Evolutionary conservation across 2,888 invertebrate genomes (phyloP).

Genomic region (Microctonus hyperodae): DNA sequence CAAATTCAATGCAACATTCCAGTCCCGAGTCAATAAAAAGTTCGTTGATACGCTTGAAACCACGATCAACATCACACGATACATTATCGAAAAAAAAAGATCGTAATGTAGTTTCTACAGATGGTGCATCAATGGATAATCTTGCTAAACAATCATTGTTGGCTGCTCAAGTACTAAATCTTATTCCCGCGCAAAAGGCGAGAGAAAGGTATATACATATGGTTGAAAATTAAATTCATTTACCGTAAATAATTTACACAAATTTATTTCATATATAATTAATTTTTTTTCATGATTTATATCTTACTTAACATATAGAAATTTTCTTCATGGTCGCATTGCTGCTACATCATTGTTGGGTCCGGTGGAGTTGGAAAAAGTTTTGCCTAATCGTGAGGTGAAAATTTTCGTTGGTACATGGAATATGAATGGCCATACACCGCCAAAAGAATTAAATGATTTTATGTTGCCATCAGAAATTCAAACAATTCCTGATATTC

Average conservation of each 20-base stretch:
- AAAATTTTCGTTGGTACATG: slow-evolving; percentile 92
- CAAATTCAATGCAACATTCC: slow-evolving; percentile 56
- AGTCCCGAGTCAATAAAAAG: slow-evolving; percentile 61
- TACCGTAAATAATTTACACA: not conserved
- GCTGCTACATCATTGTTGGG: slow-evolving; percentile 85
- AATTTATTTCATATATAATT: not conserved
- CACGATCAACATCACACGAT: slow-evolving; percentile 59
- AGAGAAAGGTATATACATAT: slow-evolving; percentile 70
- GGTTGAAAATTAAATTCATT: not conserved
- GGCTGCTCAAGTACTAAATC: slow-evolving; percentile 80
- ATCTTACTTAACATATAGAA: slow-evolving; percentile 64
- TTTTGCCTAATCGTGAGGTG: slow-evolving; percentile 84
- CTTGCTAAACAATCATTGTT: slow-evolving; percentile 77
- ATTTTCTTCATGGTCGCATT: slow-evolving; percentile 80
- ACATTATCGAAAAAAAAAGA: slow-evolving; percentile 51
- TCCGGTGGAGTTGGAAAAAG: slow-evolving; percentile 82
- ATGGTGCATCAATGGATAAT: slow-evolving; percentile 68
- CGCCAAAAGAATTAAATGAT: slow-evolving; percentile 85
- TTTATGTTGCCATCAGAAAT: slow-evolving; percentile 87
- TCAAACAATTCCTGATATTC: slow-evolving; percentile 87
- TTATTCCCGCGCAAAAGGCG: slow-evolving; percentile 84
- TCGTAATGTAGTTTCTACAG: slow-evolving; percentile 46
- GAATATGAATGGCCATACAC: slow-evolving; percentile 95
- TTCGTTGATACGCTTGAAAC: slow-evolving; percentile 56
- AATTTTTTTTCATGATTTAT: slow-evolving; percentile 5